phyloP scores from a whole-genome alignment of 2,797 vertebrate genomes.

The Neoniphon sammara region DNA sequence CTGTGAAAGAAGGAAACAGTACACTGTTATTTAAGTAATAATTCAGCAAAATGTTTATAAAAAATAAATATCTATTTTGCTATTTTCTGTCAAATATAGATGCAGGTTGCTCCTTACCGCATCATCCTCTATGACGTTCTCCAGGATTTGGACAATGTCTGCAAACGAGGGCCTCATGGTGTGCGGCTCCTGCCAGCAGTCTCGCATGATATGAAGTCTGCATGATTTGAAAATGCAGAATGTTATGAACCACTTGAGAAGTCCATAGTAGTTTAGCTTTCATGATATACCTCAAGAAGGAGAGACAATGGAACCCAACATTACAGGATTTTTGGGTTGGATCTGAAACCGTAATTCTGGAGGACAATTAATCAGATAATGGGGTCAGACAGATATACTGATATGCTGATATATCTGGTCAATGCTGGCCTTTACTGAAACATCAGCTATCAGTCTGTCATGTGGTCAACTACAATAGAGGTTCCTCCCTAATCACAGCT shows the following conservation, averaged over 20 bases:
- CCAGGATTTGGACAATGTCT: constrained; percentile 75
- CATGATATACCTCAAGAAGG: no score
- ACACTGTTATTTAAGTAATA: no score
- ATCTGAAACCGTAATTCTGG: neutral
- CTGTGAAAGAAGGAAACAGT: constrained; percentile 58
- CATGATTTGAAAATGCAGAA: neutral
- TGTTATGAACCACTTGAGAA: neutral
- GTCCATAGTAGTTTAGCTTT: no score
- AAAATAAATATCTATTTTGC: no score
- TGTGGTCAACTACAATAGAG: no score
- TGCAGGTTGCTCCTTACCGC: constrained; percentile 62
- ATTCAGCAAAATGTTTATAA: no score
- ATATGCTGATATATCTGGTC: neutral
- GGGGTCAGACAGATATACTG: no score
- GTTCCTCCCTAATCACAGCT: no score
- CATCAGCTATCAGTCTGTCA: no score
- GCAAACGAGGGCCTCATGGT: constrained; percentile 77
- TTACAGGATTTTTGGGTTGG: no score
- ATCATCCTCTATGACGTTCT: constrained; percentile 78
- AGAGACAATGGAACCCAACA: no score
- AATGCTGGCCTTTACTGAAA: neutral
- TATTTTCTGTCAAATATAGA: no score
- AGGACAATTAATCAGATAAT: neutral
- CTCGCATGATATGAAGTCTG: constrained; percentile 78
- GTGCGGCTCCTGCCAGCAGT: constrained; percentile 81